Percentiles rank a stretch among this genome's conserved stretches.
Conservation (phyloP, 2,888 invertebrate genomes). For the Drosophila anomalipes region DNA sequence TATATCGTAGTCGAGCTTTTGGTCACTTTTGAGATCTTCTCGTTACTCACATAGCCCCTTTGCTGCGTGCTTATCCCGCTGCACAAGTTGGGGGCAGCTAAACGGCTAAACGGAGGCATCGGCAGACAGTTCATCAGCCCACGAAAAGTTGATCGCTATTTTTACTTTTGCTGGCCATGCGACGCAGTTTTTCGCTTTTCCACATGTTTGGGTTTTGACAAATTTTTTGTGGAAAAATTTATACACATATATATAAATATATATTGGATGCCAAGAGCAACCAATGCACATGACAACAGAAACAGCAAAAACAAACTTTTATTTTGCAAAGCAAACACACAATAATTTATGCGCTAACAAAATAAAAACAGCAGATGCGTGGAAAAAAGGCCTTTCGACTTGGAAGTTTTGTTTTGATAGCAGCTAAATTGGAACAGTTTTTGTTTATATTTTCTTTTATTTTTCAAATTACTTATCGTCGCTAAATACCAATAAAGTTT, state of each 20-base stretch:
- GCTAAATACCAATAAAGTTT: neutral
- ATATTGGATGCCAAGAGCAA: slow-evolving; percentile 37
- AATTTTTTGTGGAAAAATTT: slow-evolving; percentile 29
- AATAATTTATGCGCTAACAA: slow-evolving; percentile 52
- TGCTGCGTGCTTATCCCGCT: slow-evolving; percentile 32
- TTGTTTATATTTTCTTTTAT: slow-evolving; percentile 4
- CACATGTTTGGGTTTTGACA: slow-evolving; percentile 41
- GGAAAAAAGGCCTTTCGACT: slow-evolving; percentile 28
- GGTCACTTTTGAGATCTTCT: neutral
- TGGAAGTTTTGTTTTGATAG: slow-evolving; percentile 14
- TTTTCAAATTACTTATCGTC: neutral
- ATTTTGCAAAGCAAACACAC: slow-evolving; percentile 36
- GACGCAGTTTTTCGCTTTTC: slow-evolving; percentile 38
- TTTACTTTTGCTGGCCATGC: slow-evolving; percentile 36
- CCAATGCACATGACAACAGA: slow-evolving; percentile 24
- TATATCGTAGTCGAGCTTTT: slow-evolving; percentile 8
- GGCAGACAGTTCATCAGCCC: slow-evolving; percentile 49
- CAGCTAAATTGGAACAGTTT: slow-evolving; percentile 18
- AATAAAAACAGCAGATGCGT: slow-evolving; percentile 25
- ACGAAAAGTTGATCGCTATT: slow-evolving; percentile 42
- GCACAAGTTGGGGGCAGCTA: slow-evolving; percentile 8
- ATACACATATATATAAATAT: neutral
- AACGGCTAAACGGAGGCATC: neutral
- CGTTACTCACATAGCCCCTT: slow-evolving; percentile 32
- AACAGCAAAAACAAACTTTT: slow-evolving; percentile 41